Evolutionary conservation across 2,888 invertebrate species (phyloP).

Genomic region (Tinea trinotella): DNA sequence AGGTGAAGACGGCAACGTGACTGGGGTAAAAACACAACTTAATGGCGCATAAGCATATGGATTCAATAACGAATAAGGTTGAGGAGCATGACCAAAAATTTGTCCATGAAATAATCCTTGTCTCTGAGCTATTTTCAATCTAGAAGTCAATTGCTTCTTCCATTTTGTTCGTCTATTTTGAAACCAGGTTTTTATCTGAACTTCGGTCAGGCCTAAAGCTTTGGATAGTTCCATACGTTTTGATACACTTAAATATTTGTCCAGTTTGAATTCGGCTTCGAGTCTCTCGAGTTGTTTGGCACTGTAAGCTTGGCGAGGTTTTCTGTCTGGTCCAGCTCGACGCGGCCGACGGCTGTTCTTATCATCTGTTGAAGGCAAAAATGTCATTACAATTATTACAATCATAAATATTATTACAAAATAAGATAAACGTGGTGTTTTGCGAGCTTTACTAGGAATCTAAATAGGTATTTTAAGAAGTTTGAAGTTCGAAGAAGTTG

Average conservation of each 20-base stretch:
- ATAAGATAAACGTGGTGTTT: no score
- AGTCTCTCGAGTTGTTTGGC: slow-evolving; percentile 92
- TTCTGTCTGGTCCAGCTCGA: slow-evolving; percentile 91
- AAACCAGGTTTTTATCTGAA: slow-evolving; percentile 98
- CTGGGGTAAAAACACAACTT: slow-evolving; percentile 72
- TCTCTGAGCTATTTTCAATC: slow-evolving; percentile 89
- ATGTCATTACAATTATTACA: no score
- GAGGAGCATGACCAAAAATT: slow-evolving; percentile 75
- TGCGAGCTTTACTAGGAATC: no score
- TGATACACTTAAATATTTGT: slow-evolving; percentile 96
- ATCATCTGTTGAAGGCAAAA: slow-evolving; percentile 71
- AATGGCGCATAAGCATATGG: slow-evolving; percentile 76
- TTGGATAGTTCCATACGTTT: slow-evolving; percentile 95
- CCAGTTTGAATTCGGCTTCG: slow-evolving; percentile 94
- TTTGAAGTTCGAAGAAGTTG: no score
- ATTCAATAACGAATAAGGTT: slow-evolving; percentile 74
- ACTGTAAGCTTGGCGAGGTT: slow-evolving; percentile 97
- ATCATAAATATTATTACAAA: no score
- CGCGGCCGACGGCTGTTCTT: slow-evolving; percentile 86
- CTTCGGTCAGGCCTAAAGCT: slow-evolving; percentile 89
- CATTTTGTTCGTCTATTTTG: slow-evolving; percentile 96
- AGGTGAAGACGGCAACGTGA: slow-evolving; percentile 46
- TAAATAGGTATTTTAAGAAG: no score
- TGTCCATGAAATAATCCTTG: slow-evolving; percentile 84
- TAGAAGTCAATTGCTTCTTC: slow-evolving; percentile 95